Evolutionary conservation across 1,140 invertebrate genomes (phyloP).

Genomic region (Thaumatotibia leucotreta): DNA sequence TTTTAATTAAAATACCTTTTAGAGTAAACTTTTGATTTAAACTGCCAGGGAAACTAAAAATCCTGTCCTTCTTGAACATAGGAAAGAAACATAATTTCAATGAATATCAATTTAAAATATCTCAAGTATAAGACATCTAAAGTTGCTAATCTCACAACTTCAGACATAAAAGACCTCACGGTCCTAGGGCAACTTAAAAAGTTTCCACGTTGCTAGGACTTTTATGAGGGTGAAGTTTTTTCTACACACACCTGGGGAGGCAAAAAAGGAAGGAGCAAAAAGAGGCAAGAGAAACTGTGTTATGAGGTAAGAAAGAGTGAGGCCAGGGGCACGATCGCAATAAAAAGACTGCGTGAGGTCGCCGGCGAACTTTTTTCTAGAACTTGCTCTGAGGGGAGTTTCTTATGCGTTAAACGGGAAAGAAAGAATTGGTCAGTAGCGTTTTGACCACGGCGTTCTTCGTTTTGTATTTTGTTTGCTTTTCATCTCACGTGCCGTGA

Average conservation of each 20-base stretch:
- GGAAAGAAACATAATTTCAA: not conserved
- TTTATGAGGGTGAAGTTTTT: constrained; percentile 29
- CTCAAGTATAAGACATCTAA: not conserved
- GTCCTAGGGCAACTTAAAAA: constrained; percentile 1
- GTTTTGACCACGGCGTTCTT: not conserved
- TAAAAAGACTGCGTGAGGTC: constrained; percentile 70
- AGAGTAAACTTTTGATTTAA: too few species aligned
- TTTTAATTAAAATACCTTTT: too few species aligned
- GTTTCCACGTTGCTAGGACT: not conserved
- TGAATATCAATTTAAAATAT: not conserved
- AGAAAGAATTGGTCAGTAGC: not conserved
- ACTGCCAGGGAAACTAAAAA: too few species aligned
- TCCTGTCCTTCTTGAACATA: too few species aligned
- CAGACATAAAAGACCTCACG: not conserved
- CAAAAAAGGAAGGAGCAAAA: constrained; percentile 43
- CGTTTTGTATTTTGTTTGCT: not conserved
- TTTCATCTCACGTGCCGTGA: not conserved
- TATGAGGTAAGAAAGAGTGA: constrained; percentile 68
- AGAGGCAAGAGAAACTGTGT: constrained; percentile 63
- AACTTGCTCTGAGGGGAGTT: constrained; percentile 21
- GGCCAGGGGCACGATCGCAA: constrained; percentile 64
- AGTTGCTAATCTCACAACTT: not conserved
- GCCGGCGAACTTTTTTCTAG: constrained; percentile 44
- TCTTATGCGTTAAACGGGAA: constrained; percentile 15
- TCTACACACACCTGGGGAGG: constrained; percentile 33